Conservation (phyloP, 2,797 vertebrate species). For the Scleropages formosus region DNA sequence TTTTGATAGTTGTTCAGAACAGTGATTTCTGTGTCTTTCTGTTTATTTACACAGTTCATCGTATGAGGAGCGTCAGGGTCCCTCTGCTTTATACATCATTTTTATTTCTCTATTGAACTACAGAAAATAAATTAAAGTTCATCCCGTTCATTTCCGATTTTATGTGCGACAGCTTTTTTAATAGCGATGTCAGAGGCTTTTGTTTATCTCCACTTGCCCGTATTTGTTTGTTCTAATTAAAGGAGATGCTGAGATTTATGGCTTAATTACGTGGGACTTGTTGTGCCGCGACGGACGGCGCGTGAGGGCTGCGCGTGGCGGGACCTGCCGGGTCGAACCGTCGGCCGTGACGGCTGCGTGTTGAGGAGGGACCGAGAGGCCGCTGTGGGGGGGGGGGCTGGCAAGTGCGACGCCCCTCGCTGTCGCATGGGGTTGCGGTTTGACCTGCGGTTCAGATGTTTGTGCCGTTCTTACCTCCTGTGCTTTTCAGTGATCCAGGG, state of each 20-base stretch:
- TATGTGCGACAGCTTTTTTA: slow-evolving; percentile 13
- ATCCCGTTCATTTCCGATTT: slow-evolving; percentile 2
- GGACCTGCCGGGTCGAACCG: not conserved
- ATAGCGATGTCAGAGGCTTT: slow-evolving; percentile 65
- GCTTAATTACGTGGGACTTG: slow-evolving; percentile 72
- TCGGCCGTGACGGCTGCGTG: too few relatives aligned
- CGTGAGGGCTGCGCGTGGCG: too few relatives aligned
- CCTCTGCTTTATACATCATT: not conserved
- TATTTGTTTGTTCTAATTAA: slow-evolving; percentile 72
- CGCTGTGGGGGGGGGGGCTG: not conserved
- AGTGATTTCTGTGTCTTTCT: not conserved
- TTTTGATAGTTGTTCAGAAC: not conserved
- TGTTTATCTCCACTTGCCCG: slow-evolving; percentile 67
- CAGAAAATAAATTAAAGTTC: slow-evolving; percentile 3
- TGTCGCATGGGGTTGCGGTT: too few relatives aligned
- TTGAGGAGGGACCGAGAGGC: too few relatives aligned
- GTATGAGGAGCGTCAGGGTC: too few relatives aligned
- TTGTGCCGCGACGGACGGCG: slow-evolving; percentile 48
- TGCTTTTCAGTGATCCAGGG: too few relatives aligned
- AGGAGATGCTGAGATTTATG: slow-evolving; percentile 68
- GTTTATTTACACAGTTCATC: too few relatives aligned
- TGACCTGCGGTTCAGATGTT: too few relatives aligned
- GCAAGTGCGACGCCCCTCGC: slow-evolving; percentile 30
- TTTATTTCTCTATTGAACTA: not conserved
- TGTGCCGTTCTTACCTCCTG: too few relatives aligned